Base-by-base conservation (phyloP, 1,140 invertebrate genomes). In the Drosophila ficusphila region DNA sequence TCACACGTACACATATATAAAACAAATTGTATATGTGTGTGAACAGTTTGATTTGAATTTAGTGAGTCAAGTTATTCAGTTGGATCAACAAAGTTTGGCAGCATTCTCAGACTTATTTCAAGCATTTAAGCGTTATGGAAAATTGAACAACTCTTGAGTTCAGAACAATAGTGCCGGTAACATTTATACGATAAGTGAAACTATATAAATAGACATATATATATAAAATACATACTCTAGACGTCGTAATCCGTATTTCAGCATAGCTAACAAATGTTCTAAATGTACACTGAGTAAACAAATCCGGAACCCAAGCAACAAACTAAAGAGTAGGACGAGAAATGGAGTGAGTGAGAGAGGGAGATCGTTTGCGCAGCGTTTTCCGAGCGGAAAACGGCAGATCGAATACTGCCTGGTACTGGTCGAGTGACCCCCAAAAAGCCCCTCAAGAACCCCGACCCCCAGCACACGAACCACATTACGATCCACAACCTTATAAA, bases 121-220 rank as follows among this genome's bases (percentile, higher is more conserved):
- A 39, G 48, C 47, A 44, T 42, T 62, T 44, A 49, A 64, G 44
- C 29, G 31, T 72, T 52, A 29, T 46, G 25, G 3, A 38, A 72
- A 85, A 56, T 52, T 18, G 29, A 78, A 49, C 12, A 39, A 49
- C 25, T 46, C 52, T 68, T 85, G 8, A 75, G 76, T 90, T 88
- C 73, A 46, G 85, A 89, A 90, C 75, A 89, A 89, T 81, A 90
- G 81, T 90, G 81, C 81, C 78, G 89, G 76, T 69, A 83, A 90
- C 70, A 90, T 90, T 86, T 54, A 70, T 54, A 42, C 74, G 58
- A 74, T 79, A 76, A 78, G 74, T 71, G 65, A 65, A 53, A 71
- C 71, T 65, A 79, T 67, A 89, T 58, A 89, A 71, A 77, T 21
- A 86, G 58, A 85, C 54, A 69, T 68, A 89, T 68, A 89, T 68